These are phyloP conservation scores for Pterostichus niger DNA, from an alignment of 2,888 invertebrate species.

Conservation along the genomic window DNA sequence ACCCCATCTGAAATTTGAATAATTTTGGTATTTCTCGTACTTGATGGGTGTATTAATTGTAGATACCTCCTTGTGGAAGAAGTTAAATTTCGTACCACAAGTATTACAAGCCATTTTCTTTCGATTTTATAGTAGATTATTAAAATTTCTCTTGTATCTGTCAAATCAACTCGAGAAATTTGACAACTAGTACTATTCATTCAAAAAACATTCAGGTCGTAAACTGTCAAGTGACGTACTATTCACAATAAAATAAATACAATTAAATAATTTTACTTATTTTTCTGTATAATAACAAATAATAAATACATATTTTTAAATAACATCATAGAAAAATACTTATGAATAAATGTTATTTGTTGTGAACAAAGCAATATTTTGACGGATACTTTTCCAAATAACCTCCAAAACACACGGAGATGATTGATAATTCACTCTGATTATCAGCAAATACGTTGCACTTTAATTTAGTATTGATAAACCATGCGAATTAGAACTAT, in stretches of 20 bases:
- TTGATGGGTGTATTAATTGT: slow-evolving; percentile 25
- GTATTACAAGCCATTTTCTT: slow-evolving; percentile 85
- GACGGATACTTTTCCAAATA: not conserved
- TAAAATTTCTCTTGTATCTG: slow-evolving; percentile 41
- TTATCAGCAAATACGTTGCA: slow-evolving; percentile 6
- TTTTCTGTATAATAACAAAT: too few species aligned
- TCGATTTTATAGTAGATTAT: slow-evolving; percentile 32
- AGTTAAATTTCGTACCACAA: slow-evolving; percentile 84
- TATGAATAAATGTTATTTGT: slow-evolving; percentile 4
- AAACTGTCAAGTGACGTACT: slow-evolving; percentile 2
- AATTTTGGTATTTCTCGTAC: slow-evolving; percentile 20
- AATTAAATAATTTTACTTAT: too few species aligned
- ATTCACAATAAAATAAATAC: not conserved
- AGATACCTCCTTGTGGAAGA: slow-evolving; percentile 86
- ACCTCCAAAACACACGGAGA: slow-evolving; percentile 19
- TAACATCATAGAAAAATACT: not conserved
- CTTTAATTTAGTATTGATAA: not conserved
- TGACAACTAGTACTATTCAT: slow-evolving; percentile 56
- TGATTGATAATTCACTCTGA: slow-evolving; percentile 22
- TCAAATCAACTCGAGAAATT: slow-evolving; percentile 37
- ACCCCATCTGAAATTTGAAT: slow-evolving; percentile 84
- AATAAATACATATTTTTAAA: too few species aligned
- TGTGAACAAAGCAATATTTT: not conserved
- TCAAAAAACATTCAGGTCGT: slow-evolving; percentile 41
- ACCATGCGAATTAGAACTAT: slow-evolving; percentile 81